Evolutionary conservation across 2,888 invertebrate species (phyloP).

Genomic region (Podotricha telesiphe): DNA sequence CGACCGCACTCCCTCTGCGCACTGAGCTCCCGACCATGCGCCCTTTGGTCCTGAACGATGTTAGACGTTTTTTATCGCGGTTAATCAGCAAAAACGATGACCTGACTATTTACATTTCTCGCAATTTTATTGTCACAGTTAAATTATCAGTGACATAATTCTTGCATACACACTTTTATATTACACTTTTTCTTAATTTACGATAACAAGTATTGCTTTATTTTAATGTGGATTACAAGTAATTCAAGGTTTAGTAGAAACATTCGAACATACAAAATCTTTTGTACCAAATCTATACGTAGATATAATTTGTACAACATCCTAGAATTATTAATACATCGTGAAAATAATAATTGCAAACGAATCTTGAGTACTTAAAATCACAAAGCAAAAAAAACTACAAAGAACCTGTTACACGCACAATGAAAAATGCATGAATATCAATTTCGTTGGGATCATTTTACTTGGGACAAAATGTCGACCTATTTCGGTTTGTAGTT

Average conservation of each 20-base stretch:
- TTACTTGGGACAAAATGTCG: conserved; percentile 28
- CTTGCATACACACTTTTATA: background rate
- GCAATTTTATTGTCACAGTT: conserved; percentile 36
- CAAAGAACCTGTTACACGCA: conserved; percentile 58
- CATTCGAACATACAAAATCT: background rate
- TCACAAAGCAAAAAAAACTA: conserved; percentile 49
- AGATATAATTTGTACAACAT: background rate
- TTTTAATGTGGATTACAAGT: background rate
- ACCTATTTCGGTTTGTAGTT: conserved; percentile 24
- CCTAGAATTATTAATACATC: background rate
- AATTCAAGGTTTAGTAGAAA: background rate
- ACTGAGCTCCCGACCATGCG: conserved; percentile 56
- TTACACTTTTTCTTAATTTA: no score
- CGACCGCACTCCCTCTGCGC: conserved; percentile 65
- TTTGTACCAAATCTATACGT: background rate
- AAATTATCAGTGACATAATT: conserved; percentile 27
- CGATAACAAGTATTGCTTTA: background rate
- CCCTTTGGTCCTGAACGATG: conserved; percentile 56
- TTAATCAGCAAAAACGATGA: conserved; percentile 52
- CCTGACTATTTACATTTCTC: conserved; percentile 60
- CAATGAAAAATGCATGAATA: conserved; percentile 58
- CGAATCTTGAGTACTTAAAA: background rate
- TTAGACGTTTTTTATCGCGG: conserved; percentile 66
- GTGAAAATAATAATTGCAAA: background rate
- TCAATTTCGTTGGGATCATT: conserved; percentile 34